Evolutionary conservation across 2,888 invertebrate genomes (phyloP), one percentile per base, ranked within the genome.

Genomic region (Harpalus rufipes): DNA sequence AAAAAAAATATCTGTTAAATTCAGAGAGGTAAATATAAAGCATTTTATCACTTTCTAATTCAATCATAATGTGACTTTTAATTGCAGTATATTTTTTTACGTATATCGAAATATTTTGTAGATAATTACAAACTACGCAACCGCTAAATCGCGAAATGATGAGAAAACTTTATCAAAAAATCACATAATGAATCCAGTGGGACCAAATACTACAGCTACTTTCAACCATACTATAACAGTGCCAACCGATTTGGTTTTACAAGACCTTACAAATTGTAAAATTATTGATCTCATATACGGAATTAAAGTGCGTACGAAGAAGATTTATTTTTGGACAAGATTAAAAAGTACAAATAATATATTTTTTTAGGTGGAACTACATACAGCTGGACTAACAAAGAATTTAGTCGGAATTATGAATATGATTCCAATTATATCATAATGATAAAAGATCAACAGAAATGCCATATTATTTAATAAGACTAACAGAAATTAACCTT

Each of bases 361-460:
- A 14, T 7, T 32, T 72, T 65, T 72, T 41, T 72, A 72, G 72
- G 72, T 72, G 18, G 44, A 74, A 41, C 1, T 74, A 74, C 3
- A 14, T 18, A 44, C 72, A 51, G 0, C 21, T 18, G 72, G 44
- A 18, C 8, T 18, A 5, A 44, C 41, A 12, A 18, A 18, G 16
- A 74, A 74, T 18, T 14, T 74, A 18, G 8, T 74, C 7, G 72
- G 72, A 16, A 10, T 5, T 2, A 41, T 74, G 72, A 12, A 16
- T 74, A 8, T 74, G 18, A 41, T 41, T 41, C 72, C 72, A 8
- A 10, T 74, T 3, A 41, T 16, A 16, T 12, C 7, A n/a, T 5
- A 25, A 41, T 16, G 12, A 59, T 59, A 18, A 59, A 59, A 1
- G 5, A n/a, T 59, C 10, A 7, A 59, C 59, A 63, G 4, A 10